These are phyloP conservation scores for Rhopalosiphum nymphaeae DNA, from an alignment of 2,888 invertebrate genomes.

Conservation along the genomic window DNA sequence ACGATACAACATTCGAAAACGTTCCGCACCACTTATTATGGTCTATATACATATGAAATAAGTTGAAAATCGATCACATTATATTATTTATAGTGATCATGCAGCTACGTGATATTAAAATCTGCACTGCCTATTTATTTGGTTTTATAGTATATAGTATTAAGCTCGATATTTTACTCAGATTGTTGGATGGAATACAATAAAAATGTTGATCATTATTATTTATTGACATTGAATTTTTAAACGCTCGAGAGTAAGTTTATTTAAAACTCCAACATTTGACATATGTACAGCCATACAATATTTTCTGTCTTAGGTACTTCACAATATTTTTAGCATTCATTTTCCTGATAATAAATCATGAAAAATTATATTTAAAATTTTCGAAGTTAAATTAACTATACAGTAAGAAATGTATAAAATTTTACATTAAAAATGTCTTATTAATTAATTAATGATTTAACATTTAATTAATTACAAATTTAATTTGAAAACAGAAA, in stretches of 20 bases:
- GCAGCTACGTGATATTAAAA: background rate
- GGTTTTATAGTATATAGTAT: background rate
- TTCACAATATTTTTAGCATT: background rate
- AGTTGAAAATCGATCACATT: background rate
- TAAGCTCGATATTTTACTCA: background rate
- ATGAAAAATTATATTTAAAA: background rate
- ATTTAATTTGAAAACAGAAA: too few species aligned
- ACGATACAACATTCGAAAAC: background rate
- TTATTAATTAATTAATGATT: too few species aligned
- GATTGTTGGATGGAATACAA: background rate
- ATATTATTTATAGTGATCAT: background rate
- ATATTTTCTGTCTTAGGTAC: background rate
- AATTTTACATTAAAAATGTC: background rate
- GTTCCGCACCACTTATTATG: background rate
- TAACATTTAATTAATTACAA: too few species aligned
- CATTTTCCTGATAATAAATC: too few species aligned
- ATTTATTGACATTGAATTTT: background rate
- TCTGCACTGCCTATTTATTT: background rate
- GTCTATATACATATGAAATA: background rate
- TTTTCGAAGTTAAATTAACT: background rate
- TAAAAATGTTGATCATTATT: background rate
- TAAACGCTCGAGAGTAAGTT: background rate
- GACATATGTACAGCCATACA: background rate
- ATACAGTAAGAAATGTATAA: background rate
- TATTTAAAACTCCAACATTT: background rate